A percentile compares a stretch with the other conserved stretches of the same genome.
Evolutionary conservation across 2,888 invertebrate genomes (phyloP).

Genomic region (Ochropleura plecta): DNA sequence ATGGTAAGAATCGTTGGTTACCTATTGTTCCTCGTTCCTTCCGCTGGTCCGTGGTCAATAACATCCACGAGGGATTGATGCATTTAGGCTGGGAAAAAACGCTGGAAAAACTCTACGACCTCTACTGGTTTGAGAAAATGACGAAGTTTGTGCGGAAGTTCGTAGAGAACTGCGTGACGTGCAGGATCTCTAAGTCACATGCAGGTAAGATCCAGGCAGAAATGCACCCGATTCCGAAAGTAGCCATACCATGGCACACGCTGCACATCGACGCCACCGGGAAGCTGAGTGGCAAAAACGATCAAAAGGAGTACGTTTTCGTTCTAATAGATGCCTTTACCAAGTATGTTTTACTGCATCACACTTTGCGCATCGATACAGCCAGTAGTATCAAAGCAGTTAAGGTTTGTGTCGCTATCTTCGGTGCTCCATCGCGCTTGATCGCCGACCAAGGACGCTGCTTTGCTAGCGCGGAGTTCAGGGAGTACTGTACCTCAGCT

Average conservation of each 20-base stretch:
- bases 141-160: constrained; percentile 14
- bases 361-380: constrained; percentile 21
- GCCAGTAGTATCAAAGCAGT: constrained; percentile 23
- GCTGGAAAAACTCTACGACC: too few relatives aligned
- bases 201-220: constrained; percentile 58
- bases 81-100: too few relatives aligned
- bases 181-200: constrained; percentile 48
- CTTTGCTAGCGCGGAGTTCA: not conserved
- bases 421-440: constrained; percentile 28
- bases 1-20: too few relatives aligned
- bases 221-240: constrained; percentile 56
- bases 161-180: constrained; percentile 3
- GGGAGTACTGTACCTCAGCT: too few relatives aligned
- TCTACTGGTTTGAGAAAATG: too few relatives aligned
- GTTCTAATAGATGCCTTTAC: constrained; percentile 20
- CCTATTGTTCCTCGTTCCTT: too few relatives aligned
- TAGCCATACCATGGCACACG: constrained; percentile 20
- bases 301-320: constrained; percentile 29
- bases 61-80: too few relatives aligned
- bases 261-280: constrained; percentile 35
- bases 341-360: constrained; percentile 9
- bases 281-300: constrained; percentile 34
- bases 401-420: constrained; percentile 20
- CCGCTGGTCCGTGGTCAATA: too few relatives aligned
- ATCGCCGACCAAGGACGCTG: constrained; percentile 11